These are phyloP conservation scores for Gavia stellata DNA, from an alignment of 2,113 vertebrate genomes.

Conservation along the genomic window DNA sequence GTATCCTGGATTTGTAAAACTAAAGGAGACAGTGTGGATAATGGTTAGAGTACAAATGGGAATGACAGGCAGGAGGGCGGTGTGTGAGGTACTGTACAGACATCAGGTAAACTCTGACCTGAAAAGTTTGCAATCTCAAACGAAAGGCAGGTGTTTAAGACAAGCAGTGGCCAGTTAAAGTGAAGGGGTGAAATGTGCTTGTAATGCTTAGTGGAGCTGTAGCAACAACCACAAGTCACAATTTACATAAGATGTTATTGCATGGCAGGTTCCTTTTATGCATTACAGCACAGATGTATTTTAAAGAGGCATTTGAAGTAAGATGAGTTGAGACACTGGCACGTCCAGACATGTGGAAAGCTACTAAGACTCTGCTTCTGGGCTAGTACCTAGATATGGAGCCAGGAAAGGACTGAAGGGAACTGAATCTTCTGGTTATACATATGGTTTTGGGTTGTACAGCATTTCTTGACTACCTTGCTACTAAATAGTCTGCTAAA, in stretches of 20 bases:
- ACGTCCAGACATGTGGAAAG: background rate
- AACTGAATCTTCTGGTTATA: background rate
- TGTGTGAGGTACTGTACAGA: background rate
- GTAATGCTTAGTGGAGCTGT: conserved; percentile 10
- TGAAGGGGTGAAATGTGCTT: background rate
- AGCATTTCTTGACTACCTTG: conserved; percentile 37
- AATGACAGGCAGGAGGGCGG: background rate
- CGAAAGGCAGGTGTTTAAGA: background rate
- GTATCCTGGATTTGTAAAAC: background rate
- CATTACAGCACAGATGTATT: conserved; percentile 22
- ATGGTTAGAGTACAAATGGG: background rate
- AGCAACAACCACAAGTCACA: conserved; percentile 43
- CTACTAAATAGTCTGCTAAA: conserved; percentile 54
- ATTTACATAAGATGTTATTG: conserved; percentile 52
- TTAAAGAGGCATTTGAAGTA: conserved; percentile 20
- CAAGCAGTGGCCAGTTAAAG: conserved; percentile 15
- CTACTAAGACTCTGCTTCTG: background rate
- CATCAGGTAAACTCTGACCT: conserved; percentile 18
- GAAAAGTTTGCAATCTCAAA: conserved; percentile 7
- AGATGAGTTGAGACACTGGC: conserved; percentile 4
- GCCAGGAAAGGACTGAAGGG: background rate
- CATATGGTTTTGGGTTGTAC: conserved; percentile 27
- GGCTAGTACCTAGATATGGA: background rate
- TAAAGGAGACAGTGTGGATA: background rate
- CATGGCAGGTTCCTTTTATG: conserved; percentile 28